Conservation (phyloP, 2,888 invertebrate genomes). For the Gortyna flavago region DNA sequence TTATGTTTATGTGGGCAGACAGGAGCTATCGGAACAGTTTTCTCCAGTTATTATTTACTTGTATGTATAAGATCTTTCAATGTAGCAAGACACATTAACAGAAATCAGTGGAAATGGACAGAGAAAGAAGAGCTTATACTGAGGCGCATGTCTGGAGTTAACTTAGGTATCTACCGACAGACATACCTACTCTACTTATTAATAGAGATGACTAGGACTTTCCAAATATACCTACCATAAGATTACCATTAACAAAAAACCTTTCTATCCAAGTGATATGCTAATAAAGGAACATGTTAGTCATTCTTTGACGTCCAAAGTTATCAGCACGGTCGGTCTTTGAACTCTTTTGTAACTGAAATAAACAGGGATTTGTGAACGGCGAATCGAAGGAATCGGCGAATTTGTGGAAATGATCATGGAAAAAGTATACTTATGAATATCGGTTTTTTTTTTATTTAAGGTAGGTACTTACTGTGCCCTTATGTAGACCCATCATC, state of each 20-base stretch:
- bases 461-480: too few relatives aligned
- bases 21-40: not conserved
- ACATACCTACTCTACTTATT: constrained; percentile 3
- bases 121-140: not conserved
- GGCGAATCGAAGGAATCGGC: not conserved
- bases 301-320: constrained; percentile 32
- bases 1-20: constrained; percentile 1
- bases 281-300: constrained; percentile 21
- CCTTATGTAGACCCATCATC: not conserved
- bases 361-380: constrained; percentile 26
- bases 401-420: not conserved
- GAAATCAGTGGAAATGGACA: not conserved
- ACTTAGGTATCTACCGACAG: not conserved
- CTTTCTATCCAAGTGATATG: constrained; percentile 16
- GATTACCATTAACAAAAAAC: not conserved
- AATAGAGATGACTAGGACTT: constrained; percentile 15
- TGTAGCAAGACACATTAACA: not conserved
- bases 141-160: not conserved
- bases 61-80: not conserved
- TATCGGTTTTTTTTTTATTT: not conserved
- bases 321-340: constrained; percentile 28
- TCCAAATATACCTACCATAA: constrained; percentile 18
- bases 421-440: not conserved
- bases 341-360: constrained; percentile 30
- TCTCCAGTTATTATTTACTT: not conserved